Conservation (phyloP, 1,140 invertebrate genomes). For the Sarcophaga bullata region DNA sequence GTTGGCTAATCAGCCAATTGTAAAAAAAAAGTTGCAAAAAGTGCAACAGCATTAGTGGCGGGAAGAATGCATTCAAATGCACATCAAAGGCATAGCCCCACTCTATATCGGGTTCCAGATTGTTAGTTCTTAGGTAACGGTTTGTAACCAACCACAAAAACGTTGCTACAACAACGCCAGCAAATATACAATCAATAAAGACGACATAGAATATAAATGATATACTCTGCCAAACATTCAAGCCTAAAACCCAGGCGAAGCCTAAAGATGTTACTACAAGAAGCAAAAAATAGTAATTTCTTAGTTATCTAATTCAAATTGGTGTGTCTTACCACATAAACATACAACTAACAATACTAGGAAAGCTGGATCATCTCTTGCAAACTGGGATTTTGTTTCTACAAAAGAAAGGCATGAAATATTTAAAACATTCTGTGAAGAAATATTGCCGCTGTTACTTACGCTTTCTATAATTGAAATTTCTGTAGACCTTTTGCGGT, state of each 20-base stretch:
- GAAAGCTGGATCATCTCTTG: constrained; percentile 98
- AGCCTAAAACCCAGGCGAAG: constrained; percentile 83
- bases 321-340: constrained; percentile 77
- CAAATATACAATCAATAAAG: constrained; percentile 93
- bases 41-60: constrained; percentile 92
- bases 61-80: constrained; percentile 98
- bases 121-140: constrained; percentile 83
- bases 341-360: constrained; percentile 90
- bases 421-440: not conserved
- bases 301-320: not conserved
- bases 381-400: constrained; percentile 99
- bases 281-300: constrained; percentile 35
- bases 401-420: constrained; percentile 62
- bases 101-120: constrained; percentile 84
- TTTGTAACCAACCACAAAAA: constrained; percentile 88
- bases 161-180: constrained; percentile 89
- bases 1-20: constrained; percentile 79
- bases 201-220: constrained; percentile 92
- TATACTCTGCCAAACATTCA: constrained; percentile 81
- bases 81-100: constrained; percentile 99
- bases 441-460: constrained; percentile 66
- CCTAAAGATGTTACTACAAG: constrained; percentile 87
- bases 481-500: constrained; percentile 98
- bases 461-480: constrained; percentile 99
- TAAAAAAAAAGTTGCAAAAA: constrained; percentile 92